phyloP scores from a whole-genome alignment of 2,113 vertebrate species.

The Etia nguti region DNA sequence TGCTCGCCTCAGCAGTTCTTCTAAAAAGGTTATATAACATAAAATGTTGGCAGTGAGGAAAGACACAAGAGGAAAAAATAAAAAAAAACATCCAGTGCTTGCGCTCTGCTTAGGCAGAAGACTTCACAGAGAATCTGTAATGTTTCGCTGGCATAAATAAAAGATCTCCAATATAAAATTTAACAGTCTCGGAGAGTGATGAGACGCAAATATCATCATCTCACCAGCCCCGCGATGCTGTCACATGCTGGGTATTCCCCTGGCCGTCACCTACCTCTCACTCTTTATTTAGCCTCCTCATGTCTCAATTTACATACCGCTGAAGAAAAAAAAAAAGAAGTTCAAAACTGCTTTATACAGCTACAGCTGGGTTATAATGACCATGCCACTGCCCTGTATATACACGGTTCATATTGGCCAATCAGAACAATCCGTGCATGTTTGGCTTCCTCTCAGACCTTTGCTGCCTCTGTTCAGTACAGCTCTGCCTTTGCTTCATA shows the following conservation, averaged over 20 bases:
- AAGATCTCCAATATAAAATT: slow-evolving; percentile 56
- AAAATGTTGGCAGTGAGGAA: background rate
- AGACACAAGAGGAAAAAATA: background rate
- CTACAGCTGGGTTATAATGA: slow-evolving; percentile 25
- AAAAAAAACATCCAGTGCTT: slow-evolving; percentile 21
- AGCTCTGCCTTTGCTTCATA: background rate
- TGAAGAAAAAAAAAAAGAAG: background rate
- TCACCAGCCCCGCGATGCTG: slow-evolving; percentile 23
- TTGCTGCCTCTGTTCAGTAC: slow-evolving; percentile 3
- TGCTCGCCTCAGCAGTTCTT: slow-evolving; percentile 26
- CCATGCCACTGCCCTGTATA: slow-evolving; percentile 18
- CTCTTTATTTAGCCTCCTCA: slow-evolving; percentile 52
- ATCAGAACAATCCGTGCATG: slow-evolving; percentile 41
- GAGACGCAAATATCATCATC: slow-evolving; percentile 57
- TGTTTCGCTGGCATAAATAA: slow-evolving; percentile 55
- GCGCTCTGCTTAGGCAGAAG: slow-evolving; percentile 2
- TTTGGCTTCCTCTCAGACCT: slow-evolving; percentile 31
- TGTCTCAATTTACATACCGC: slow-evolving; percentile 29
- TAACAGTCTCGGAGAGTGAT: slow-evolving; percentile 33
- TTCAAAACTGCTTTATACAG: background rate
- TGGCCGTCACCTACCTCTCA: slow-evolving; percentile 32
- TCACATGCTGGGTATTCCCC: slow-evolving; percentile 69
- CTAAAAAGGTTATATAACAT: slow-evolving; percentile 55
- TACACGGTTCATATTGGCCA: slow-evolving; percentile 24
- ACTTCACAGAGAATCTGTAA: slow-evolving; percentile 55